These are phyloP conservation scores for Agapostemon virescens DNA, from an alignment of 2,888 invertebrate species.

Conservation along the genomic window DNA sequence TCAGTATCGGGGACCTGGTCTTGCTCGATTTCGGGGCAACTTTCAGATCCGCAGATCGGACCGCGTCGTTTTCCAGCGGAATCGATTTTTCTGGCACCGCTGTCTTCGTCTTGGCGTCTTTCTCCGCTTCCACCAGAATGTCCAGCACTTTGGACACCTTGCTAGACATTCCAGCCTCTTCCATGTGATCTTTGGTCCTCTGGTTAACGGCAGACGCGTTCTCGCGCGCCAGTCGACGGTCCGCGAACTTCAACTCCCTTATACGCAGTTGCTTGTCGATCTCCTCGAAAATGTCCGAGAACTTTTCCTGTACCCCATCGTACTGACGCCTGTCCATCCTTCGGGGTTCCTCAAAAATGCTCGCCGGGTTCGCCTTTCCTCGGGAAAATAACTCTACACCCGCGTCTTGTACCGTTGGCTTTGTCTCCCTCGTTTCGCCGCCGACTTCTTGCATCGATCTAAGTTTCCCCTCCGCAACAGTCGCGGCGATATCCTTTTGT, in stretches of 20 bases:
- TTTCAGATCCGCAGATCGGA: slow-evolving; percentile 26
- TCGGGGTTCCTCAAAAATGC: slow-evolving; percentile 16
- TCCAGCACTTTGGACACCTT: slow-evolving; percentile 73
- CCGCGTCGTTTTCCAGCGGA: slow-evolving; percentile 37
- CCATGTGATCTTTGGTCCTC: slow-evolving; percentile 45
- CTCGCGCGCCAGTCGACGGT: slow-evolving; percentile 31
- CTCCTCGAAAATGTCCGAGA: slow-evolving; percentile 74
- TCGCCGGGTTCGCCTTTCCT: slow-evolving; percentile 9
- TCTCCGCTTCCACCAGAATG: slow-evolving; percentile 71
- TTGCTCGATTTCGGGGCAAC: slow-evolving; percentile 38
- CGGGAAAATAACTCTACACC: slow-evolving; percentile 38
- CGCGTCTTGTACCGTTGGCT: slow-evolving; percentile 36
- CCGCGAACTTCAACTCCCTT: slow-evolving; percentile 58
- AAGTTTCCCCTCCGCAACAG: slow-evolving; percentile 45
- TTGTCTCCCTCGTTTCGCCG: slow-evolving; percentile 38
- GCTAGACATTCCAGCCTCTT: slow-evolving; percentile 65
- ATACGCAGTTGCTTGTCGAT: slow-evolving; percentile 72
- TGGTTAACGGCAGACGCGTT: slow-evolving; percentile 38
- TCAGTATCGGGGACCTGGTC: slow-evolving; percentile 51
- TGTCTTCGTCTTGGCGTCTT: slow-evolving; percentile 61
- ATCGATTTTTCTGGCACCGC: slow-evolving; percentile 52
- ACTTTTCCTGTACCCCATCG: slow-evolving; percentile 66
- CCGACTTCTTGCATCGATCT: slow-evolving; percentile 47
- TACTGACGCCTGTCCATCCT: slow-evolving; percentile 35
- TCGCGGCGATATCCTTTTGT: slow-evolving; percentile 20